These are phyloP conservation scores for Acleris sparsana DNA, from an alignment of 2,888 invertebrate species.

Conservation along the genomic window DNA sequence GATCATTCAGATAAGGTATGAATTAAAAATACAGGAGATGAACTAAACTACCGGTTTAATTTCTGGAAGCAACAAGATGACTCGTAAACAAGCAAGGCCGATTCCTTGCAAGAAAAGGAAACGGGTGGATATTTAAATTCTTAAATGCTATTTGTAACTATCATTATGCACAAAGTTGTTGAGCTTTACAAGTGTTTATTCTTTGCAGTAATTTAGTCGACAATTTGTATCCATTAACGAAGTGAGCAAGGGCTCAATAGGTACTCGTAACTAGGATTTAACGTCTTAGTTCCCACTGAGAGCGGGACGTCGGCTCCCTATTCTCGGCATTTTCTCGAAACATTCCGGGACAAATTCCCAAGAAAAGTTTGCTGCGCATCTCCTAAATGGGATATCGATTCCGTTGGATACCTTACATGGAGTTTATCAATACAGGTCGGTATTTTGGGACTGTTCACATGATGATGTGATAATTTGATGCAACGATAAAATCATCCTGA, in stretches of 20 bases:
- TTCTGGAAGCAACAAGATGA: no score
- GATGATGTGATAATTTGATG: slow-evolving; percentile 9
- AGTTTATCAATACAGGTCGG: slow-evolving; percentile 26
- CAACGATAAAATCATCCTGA: background rate
- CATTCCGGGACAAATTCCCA: slow-evolving; percentile 74
- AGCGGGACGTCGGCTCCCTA: slow-evolving; percentile 57
- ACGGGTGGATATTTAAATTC: background rate
- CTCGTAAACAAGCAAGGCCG: no score
- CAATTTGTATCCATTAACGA: slow-evolving; percentile 72
- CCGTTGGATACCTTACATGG: slow-evolving; percentile 41
- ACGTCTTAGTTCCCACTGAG: slow-evolving; percentile 70
- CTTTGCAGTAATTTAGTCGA: slow-evolving; percentile 58
- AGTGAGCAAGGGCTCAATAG: slow-evolving; percentile 67
- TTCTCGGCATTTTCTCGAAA: slow-evolving; percentile 67
- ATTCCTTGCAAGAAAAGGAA: background rate
- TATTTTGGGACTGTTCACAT: slow-evolving; percentile 21
- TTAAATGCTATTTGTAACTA: background rate
- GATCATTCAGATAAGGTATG: no score
- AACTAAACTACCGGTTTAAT: no score
- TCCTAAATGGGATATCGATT: slow-evolving; percentile 52
- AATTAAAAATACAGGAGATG: no score
- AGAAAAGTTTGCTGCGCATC: slow-evolving; percentile 61
- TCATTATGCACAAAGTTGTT: slow-evolving; percentile 8
- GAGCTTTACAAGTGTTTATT: slow-evolving; percentile 49
- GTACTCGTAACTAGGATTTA: slow-evolving; percentile 71